phyloP scores from a whole-genome alignment of 2,797 vertebrate species.

The Columba guinea region DNA sequence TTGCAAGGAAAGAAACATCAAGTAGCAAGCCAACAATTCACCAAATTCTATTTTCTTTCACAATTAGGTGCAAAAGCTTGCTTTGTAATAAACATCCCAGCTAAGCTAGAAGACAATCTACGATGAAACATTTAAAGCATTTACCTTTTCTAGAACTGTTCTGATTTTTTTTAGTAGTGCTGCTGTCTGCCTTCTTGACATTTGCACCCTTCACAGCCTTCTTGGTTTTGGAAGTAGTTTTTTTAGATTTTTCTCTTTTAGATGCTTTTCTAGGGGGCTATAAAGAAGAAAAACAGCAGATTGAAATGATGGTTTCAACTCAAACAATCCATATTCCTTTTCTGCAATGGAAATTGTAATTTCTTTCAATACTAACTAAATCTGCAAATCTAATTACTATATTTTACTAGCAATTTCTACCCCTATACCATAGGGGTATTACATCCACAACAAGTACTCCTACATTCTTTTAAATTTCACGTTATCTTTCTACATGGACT shows the following conservation, averaged over 20 bases:
- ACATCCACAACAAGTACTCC: background rate
- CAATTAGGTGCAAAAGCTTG: background rate
- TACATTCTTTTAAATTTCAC: background rate
- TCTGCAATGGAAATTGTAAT: background rate
- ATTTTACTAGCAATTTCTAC: background rate
- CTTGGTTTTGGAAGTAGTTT: conserved; percentile 80
- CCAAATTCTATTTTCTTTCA: background rate
- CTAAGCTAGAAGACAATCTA: background rate
- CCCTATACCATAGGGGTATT: background rate
- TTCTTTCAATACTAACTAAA: background rate
- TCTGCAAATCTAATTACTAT: background rate
- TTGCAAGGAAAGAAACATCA: background rate
- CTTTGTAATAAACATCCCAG: background rate
- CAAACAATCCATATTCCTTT: background rate
- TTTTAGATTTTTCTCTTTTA: conserved; percentile 79
- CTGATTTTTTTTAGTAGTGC: conserved; percentile 86
- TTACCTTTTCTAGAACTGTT: conserved; percentile 85
- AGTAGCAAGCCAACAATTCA: background rate
- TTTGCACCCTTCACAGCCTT: conserved; percentile 83
- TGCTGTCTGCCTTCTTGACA: conserved; percentile 96
- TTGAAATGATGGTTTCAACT: background rate
- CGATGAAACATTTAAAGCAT: background rate
- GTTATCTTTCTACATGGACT: background rate
- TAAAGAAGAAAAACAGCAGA: conserved; percentile 12
- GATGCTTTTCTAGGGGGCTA: conserved; percentile 82